Evolutionary conservation across 2,888 invertebrate genomes (phyloP).

Genomic region (Axea sp.): DNA sequence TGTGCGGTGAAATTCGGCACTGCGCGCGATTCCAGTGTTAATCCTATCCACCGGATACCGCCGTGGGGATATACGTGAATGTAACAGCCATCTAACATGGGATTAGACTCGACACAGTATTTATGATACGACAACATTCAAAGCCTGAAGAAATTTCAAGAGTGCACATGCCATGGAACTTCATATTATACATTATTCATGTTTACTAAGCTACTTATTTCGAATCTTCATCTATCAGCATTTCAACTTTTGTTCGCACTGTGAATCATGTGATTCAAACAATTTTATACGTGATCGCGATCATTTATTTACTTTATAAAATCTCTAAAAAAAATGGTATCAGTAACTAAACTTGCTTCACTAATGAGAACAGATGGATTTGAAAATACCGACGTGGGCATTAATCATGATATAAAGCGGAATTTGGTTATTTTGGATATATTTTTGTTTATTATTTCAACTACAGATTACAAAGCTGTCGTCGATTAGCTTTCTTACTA

Average conservation of each 20-base stretch:
- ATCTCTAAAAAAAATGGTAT: conserved; percentile 24
- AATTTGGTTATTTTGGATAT: neutral
- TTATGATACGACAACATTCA: conserved; percentile 61
- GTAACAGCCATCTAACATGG: conserved; percentile 61
- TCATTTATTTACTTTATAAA: conserved; percentile 47
- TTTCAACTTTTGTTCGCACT: conserved; percentile 50
- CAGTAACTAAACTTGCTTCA: too few species aligned
- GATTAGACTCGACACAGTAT: conserved; percentile 64
- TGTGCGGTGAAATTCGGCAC: conserved; percentile 57
- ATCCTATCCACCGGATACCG: conserved; percentile 42
- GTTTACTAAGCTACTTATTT: conserved; percentile 66
- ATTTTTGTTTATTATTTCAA: conserved; percentile 26
- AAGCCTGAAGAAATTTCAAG: conserved; percentile 57
- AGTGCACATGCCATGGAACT: conserved; percentile 52
- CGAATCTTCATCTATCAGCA: conserved; percentile 63
- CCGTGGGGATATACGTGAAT: conserved; percentile 25
- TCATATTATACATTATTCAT: conserved; percentile 64
- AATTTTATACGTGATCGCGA: conserved; percentile 44
- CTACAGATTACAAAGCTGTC: too few species aligned
- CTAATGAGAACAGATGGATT: conserved; percentile 30
- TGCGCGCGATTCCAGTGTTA: conserved; percentile 17
- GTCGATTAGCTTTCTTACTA: too few species aligned
- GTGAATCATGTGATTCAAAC: conserved; percentile 14
- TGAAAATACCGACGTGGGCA: conserved; percentile 5
- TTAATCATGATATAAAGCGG: too few species aligned